Evolutionary conservation across 30 jellyfish, hydroid and myxozoan species (phyloP).

Genomic region (Turritopsis dohrnii): DNA sequence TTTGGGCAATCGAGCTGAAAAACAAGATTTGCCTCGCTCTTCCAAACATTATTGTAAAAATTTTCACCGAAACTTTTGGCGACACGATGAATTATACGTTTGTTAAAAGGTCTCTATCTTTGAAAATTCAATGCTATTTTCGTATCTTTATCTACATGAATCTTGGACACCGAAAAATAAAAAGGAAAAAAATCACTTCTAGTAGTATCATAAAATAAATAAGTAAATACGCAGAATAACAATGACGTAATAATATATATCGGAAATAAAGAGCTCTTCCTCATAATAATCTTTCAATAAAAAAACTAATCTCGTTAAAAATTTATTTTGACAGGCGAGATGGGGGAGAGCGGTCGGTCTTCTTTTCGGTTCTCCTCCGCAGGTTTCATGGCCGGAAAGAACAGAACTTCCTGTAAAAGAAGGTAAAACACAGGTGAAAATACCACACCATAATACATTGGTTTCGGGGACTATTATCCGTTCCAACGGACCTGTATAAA

Average conservation of each 20-base stretch:
- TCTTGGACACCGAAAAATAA: too few species aligned
- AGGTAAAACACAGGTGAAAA: background rate
- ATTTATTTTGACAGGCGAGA: background rate
- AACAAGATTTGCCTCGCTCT: too few species aligned
- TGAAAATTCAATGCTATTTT: too few species aligned
- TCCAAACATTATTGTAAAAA: too few species aligned
- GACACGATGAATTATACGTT: too few species aligned
- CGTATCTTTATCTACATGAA: too few species aligned
- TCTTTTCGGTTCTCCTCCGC: constrained; percentile 54
- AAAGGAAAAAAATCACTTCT: background rate
- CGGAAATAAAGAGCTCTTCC: background rate
- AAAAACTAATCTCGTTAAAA: background rate
- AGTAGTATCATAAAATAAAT: background rate
- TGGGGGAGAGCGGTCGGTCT: background rate
- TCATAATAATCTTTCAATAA: background rate
- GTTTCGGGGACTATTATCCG: too few species aligned
- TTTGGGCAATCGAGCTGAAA: too few species aligned
- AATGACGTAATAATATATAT: background rate
- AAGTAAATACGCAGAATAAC: background rate
- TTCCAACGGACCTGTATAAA: too few species aligned
- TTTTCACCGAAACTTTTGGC: too few species aligned
- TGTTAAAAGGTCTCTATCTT: too few species aligned
- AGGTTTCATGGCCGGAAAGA: constrained; percentile 98
- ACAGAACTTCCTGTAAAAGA: constrained; percentile 72
- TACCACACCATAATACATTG: too few species aligned